Evolutionary conservation across 2,888 invertebrate genomes (phyloP), one percentile per base, ranked within the genome.

Genomic region (Synanthedon formicaeformis): DNA sequence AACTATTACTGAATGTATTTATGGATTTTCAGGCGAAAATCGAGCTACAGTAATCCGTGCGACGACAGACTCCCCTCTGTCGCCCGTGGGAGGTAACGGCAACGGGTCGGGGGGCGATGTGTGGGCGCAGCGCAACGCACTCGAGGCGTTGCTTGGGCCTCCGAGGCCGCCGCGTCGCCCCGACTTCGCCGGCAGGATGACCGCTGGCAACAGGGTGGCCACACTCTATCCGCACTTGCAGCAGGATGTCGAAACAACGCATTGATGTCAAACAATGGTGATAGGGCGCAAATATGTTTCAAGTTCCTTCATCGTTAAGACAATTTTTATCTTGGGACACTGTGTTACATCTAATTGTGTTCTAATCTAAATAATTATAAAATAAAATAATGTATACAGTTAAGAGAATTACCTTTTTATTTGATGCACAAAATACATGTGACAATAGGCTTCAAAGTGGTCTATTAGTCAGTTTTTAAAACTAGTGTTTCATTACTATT

Each of bases 41-140:
- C 73, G 87, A 6, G 84, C 83, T 0, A 78, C 80, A 50, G 86
- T 88, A 41, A 88, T 87, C 57, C 71, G 95, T 51, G 93, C 95
- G 1, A 94, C 94, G 0, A 94, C 95, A 0, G 96, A 96, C 73
- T 95, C 95, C 0, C 95, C 95, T 0, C 90, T 95, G 75, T 96
- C 96, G 0, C 95, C 95, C 0, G 93, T 93, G 1, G 91, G 92
- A 0, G 83, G 83, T 8, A 75, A 70, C 52, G 71, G 86, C 64
- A 58, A 73, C 34, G 13, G 55, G 60, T 45, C 61, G 18, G 49
- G 58, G 5, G 60, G 69, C 27, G 82, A 82, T 54, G 81, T 84
- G 55, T 81, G 81, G 83, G 78, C 85, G 12, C 80, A 87, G 6
- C 60, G 90, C 55, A 88, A 89, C 12, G 81, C 88, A 5, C 76